A percentile compares a stretch with the other conserved stretches of the same genome.
phyloP scores from a whole-genome alignment of 2,888 invertebrate species.

The Nudaria mundana region DNA sequence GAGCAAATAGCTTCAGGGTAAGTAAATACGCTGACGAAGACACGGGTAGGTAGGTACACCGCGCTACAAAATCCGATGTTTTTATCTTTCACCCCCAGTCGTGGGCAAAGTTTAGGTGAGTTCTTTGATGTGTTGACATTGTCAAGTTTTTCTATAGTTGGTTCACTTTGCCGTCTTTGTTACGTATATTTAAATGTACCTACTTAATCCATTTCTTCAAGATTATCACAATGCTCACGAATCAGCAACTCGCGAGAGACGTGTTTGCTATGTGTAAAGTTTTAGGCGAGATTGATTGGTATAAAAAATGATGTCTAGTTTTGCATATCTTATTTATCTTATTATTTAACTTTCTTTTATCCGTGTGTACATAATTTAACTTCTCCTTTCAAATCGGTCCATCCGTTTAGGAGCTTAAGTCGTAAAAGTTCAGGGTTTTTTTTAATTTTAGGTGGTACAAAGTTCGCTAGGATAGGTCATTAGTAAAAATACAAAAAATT shows the following conservation, averaged over 20 bases:
- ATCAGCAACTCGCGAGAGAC: constrained; percentile 12
- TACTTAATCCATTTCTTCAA: too few relatives aligned
- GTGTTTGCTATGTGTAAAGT: constrained; percentile 31
- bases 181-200: constrained; percentile 21
- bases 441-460: too few relatives aligned
- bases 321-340: too few relatives aligned
- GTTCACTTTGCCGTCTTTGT: constrained; percentile 23
- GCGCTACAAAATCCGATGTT: constrained; percentile 58
- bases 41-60: constrained; percentile 64
- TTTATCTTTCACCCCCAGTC: constrained; percentile 74
- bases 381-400: too few relatives aligned
- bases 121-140: constrained; percentile 61
- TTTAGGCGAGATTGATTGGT: constrained; percentile 18
- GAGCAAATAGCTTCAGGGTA: constrained; percentile 75
- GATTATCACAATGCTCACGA: constrained; percentile 24
- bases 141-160: constrained; percentile 35
- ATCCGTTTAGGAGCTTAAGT: too few relatives aligned
- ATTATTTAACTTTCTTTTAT: too few relatives aligned
- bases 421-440: too few relatives aligned
- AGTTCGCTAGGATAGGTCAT: too few relatives aligned
- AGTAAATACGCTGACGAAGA: constrained; percentile 78
- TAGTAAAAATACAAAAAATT: too few relatives aligned
- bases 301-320: neutral
- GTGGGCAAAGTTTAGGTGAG: constrained; percentile 55
- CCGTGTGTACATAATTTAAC: too few relatives aligned